These are phyloP conservation scores for Aplysia californica DNA, from an alignment of 1,140 invertebrate genomes.

Conservation along the genomic window DNA sequence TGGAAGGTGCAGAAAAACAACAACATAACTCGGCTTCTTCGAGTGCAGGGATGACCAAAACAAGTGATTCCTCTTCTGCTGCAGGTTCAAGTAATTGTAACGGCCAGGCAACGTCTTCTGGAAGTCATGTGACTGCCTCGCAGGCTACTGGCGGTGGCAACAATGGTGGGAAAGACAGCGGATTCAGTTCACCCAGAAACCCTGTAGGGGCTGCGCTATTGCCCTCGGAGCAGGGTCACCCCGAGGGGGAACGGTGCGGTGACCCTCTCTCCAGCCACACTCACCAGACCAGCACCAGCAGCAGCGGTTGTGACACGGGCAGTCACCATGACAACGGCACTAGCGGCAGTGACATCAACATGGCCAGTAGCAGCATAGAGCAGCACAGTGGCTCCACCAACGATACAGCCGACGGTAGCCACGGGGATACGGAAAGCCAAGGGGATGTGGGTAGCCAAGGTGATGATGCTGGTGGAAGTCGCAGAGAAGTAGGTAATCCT, in stretches of 20 bases:
- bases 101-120: not conserved
- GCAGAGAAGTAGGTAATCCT: too few relatives aligned
- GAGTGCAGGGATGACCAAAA: not conserved
- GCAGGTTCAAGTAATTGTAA: not conserved
- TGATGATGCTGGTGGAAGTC: too few relatives aligned
- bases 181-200: slow-evolving; percentile 50
- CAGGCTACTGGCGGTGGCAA: not conserved
- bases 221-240: too few relatives aligned
- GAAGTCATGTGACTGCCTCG: not conserved
- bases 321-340: not conserved
- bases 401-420: slow-evolving; percentile 14
- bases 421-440: too few relatives aligned
- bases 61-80: not conserved
- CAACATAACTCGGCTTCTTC: not conserved
- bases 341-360: slow-evolving; percentile 12
- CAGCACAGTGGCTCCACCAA: slow-evolving; percentile 16
- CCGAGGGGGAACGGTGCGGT: too few relatives aligned
- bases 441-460: too few relatives aligned
- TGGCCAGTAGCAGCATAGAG: slow-evolving; percentile 26
- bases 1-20: not conserved
- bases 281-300: not conserved
- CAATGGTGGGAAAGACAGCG: slow-evolving; percentile 48
- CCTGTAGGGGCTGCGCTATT: slow-evolving; percentile 12
- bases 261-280: too few relatives aligned
- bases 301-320: not conserved